Percentiles rank a stretch among this genome's conserved stretches.
Conservation (phyloP, 2,797 vertebrate genomes). For the Ctenosaura bakeri region DNA sequence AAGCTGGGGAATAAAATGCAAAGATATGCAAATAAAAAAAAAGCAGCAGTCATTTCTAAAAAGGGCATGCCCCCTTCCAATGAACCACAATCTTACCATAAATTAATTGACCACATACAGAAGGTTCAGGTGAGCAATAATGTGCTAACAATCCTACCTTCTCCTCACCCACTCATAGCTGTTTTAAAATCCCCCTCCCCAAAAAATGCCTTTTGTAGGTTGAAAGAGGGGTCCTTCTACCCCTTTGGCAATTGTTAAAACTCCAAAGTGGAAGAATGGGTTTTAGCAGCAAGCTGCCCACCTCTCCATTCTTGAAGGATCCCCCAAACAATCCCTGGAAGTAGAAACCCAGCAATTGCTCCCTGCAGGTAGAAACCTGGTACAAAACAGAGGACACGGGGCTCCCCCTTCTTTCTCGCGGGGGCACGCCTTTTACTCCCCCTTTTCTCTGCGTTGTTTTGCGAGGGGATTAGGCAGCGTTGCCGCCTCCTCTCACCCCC, state of each 20-base stretch:
- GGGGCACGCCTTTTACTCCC: not conserved
- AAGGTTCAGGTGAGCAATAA: too few relatives aligned
- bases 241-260: too few relatives aligned
- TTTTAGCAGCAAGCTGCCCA: too few relatives aligned
- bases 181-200: not conserved
- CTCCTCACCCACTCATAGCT: not conserved
- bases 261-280: not conserved
- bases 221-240: too few relatives aligned
- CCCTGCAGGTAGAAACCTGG: not conserved
- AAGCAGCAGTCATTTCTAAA: not conserved
- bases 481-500: too few relatives aligned
- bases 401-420: not conserved
- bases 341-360: not conserved
- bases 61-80: not conserved
- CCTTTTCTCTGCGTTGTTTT: too few relatives aligned
- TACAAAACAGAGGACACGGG: not conserved
- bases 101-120: not conserved
- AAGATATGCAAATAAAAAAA: not conserved
- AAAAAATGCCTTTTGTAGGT: not conserved
- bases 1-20: not conserved
- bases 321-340: too few relatives aligned
- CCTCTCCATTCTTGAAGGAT: too few relatives aligned
- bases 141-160: not conserved
- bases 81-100: not conserved
- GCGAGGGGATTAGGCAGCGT: too few relatives aligned